phyloP scores from a whole-genome alignment of 2,888 invertebrate species.

The Athalia rosae region DNA sequence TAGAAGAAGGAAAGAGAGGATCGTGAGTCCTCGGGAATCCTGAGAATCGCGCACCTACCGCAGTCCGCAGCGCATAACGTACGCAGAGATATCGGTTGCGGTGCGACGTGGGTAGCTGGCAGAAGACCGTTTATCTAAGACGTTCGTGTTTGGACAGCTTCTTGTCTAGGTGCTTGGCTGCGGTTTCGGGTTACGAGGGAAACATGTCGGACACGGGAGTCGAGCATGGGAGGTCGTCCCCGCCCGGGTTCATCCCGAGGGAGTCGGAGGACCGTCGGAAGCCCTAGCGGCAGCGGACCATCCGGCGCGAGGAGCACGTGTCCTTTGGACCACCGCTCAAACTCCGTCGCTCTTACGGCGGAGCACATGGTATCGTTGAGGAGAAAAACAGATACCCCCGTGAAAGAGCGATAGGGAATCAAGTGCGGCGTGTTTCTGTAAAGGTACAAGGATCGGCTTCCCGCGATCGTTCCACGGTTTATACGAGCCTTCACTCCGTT shows the following conservation, averaged over 20 bases:
- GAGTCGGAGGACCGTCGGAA: neutral
- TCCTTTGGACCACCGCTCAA: neutral
- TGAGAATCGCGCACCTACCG: neutral
- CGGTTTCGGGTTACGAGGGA: constrained; percentile 51
- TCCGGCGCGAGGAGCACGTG: neutral
- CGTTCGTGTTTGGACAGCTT: constrained; percentile 63
- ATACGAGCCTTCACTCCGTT: neutral
- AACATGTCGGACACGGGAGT: constrained; percentile 33
- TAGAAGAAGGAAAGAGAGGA: neutral
- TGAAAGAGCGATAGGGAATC: too few relatives aligned
- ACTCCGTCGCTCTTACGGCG: neutral
- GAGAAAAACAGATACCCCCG: too few relatives aligned
- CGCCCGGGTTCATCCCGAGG: neutral
- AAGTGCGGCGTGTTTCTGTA: too few relatives aligned
- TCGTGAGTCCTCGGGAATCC: neutral
- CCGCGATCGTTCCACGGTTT: too few relatives aligned
- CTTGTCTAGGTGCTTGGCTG: constrained; percentile 47
- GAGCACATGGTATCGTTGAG: too few relatives aligned
- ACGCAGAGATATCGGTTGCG: neutral
- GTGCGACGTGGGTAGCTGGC: neutral
- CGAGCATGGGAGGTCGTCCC: constrained; percentile 20
- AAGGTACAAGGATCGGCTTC: too few relatives aligned
- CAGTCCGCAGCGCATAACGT: neutral
- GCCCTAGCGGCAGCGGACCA: neutral
- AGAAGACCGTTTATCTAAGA: constrained; percentile 53